Conservation (phyloP, 2,797 vertebrate genomes). For the Aratinga solstitialis region DNA sequence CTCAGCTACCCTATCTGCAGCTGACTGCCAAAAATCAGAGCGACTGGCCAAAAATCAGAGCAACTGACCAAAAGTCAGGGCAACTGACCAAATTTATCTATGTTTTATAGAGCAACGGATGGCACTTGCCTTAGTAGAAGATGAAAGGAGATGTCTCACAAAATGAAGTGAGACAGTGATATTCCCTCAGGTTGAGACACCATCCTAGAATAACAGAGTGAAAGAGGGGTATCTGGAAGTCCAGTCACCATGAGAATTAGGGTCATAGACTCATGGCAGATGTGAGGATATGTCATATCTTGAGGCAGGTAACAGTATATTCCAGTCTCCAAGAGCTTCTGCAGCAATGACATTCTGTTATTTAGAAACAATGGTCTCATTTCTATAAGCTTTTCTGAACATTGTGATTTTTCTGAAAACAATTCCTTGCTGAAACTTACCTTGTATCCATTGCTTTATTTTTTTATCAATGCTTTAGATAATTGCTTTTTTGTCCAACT, state of each 20-base stretch:
- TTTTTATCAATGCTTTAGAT: not conserved
- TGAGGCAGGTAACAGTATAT: not conserved
- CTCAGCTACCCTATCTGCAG: not conserved
- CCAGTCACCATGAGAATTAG: not conserved
- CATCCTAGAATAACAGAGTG: not conserved
- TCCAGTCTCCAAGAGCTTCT: not conserved
- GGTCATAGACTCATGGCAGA: not conserved
- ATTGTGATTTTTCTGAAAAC: not conserved
- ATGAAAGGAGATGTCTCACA: not conserved
- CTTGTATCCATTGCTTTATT: not conserved
- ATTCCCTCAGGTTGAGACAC: not conserved
- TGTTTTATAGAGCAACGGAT: not conserved
- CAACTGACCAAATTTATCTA: not conserved
- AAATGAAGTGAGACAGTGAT: not conserved
- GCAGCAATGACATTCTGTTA: not conserved
- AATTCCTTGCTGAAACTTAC: not conserved
- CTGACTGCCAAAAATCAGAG: not conserved
- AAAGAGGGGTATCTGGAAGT: not conserved
- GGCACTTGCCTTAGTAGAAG: not conserved
- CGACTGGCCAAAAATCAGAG: not conserved
- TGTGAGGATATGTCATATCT: not conserved
- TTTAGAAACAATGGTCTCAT: not conserved
- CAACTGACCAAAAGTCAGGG: not conserved
- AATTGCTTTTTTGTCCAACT: not conserved
- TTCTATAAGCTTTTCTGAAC: not conserved